Percentiles rank a stretch among this genome's conserved stretches.
Conservation (phyloP, 2,797 vertebrate species). For the Galagoides demidoff region DNA sequence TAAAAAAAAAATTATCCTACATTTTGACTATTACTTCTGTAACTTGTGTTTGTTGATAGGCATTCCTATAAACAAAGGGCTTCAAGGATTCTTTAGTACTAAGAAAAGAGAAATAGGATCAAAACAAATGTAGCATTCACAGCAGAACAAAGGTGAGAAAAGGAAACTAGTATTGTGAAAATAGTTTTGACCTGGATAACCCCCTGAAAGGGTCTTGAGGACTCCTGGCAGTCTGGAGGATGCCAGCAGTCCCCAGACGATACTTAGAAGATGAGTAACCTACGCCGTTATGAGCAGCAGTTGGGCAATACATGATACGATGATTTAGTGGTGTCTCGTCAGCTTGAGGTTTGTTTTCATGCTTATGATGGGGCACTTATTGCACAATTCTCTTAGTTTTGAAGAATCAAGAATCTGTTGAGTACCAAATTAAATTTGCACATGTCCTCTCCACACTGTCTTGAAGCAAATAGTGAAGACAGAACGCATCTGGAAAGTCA, state of each 20-base stretch:
- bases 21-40: not conserved
- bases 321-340: not conserved
- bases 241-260: not conserved
- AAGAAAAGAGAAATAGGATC: not conserved
- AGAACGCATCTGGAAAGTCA: conserved; percentile 9
- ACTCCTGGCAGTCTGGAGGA: not conserved
- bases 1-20: not conserved
- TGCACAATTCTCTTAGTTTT: conserved; percentile 19
- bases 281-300: not conserved
- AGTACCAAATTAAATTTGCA: not conserved
- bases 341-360: conserved; percentile 24
- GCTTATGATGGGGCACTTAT: not conserved
- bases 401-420: not conserved
- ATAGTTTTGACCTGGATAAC: not conserved
- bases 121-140: not conserved
- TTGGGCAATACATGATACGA: not conserved
- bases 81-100: not conserved
- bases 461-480: conserved; percentile 26
- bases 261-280: not conserved
- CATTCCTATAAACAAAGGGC: not conserved
- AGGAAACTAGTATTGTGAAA: not conserved
- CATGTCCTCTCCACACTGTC: not conserved
- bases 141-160: not conserved
- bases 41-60: not conserved
- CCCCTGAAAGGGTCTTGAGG: not conserved